A percentile compares a stretch with the other conserved stretches of the same genome.
These are phyloP conservation scores for Agrotis exclamationis DNA, from an alignment of 2,888 invertebrate genomes.

Conservation along the genomic window DNA sequence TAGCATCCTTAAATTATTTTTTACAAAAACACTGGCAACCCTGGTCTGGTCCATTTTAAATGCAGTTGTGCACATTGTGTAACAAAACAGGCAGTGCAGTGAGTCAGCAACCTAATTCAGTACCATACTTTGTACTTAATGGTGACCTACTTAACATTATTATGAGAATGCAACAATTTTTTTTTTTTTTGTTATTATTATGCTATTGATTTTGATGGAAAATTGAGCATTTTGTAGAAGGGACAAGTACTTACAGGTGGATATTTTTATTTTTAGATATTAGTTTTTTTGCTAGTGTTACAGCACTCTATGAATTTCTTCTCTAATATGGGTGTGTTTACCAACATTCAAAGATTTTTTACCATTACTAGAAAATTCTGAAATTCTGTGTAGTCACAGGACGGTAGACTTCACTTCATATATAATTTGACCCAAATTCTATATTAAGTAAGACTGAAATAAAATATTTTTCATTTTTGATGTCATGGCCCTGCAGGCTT, in stretches of 20 bases:
- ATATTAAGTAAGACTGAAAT: not conserved
- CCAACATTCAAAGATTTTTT: too few relatives aligned
- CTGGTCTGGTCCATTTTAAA: conserved; percentile 5
- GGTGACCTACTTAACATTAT: conserved; percentile 16
- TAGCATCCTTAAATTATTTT: too few relatives aligned
- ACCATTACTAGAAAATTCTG: too few relatives aligned
- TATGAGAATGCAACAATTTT: conserved; percentile 13
- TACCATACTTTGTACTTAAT: conserved; percentile 2
- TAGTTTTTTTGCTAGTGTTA: too few relatives aligned
- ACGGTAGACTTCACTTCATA: not conserved
- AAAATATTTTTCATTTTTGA: not conserved
- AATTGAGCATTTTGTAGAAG: not conserved
- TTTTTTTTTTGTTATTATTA: not conserved
- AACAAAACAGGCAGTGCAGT: conserved; percentile 29
- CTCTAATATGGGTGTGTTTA: too few relatives aligned
- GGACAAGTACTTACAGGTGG: too few relatives aligned
- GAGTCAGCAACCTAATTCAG: conserved; percentile 39
- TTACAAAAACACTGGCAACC: conserved; percentile 16
- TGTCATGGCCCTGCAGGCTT: not conserved
- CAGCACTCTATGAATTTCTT: too few relatives aligned
- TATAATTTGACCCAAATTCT: not conserved
- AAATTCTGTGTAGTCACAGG: not conserved
- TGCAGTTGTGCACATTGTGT: not conserved
- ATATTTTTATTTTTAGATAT: too few relatives aligned
- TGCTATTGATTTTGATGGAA: not conserved